Conservation (phyloP, 2,888 invertebrate genomes). For the Tiphia femorata region DNA sequence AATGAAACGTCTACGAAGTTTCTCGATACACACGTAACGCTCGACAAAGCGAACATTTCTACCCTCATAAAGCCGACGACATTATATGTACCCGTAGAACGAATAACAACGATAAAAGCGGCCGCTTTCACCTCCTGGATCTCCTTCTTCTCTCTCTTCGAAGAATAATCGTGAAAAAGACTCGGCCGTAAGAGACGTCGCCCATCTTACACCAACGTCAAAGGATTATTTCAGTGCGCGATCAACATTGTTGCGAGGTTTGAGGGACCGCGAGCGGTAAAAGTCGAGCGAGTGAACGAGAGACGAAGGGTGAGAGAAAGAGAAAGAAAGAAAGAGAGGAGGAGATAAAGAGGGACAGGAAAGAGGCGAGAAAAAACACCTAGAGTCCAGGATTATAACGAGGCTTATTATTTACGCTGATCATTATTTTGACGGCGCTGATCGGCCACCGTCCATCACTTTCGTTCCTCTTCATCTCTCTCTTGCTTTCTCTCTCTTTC, state of each 20-base stretch:
- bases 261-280: slow-evolving; percentile 12
- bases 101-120: too few species aligned
- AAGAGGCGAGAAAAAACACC: slow-evolving; percentile 17
- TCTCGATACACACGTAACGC: too few species aligned
- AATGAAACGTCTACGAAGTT: too few species aligned
- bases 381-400: slow-evolving; percentile 31
- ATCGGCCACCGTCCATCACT: slow-evolving; percentile 66
- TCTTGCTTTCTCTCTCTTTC: slow-evolving; percentile 8
- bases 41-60: too few species aligned
- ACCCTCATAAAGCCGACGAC: too few species aligned
- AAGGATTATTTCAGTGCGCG: slow-evolving; percentile 17
- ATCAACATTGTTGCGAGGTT: slow-evolving; percentile 24
- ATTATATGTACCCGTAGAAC: too few species aligned
- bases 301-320: background rate
- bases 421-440: slow-evolving; percentile 66
- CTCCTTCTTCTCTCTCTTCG: too few species aligned
- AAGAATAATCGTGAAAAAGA: too few species aligned
- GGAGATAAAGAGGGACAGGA: background rate
- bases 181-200: too few species aligned
- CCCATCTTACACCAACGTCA: too few species aligned
- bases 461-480: slow-evolving; percentile 43
- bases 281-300: background rate
- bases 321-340: background rate
- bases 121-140: too few species aligned
- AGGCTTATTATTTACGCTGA: slow-evolving; percentile 50